Base-by-base conservation (phyloP, 2,113 vertebrate genomes). In the Acrocephalus kingi region DNA sequence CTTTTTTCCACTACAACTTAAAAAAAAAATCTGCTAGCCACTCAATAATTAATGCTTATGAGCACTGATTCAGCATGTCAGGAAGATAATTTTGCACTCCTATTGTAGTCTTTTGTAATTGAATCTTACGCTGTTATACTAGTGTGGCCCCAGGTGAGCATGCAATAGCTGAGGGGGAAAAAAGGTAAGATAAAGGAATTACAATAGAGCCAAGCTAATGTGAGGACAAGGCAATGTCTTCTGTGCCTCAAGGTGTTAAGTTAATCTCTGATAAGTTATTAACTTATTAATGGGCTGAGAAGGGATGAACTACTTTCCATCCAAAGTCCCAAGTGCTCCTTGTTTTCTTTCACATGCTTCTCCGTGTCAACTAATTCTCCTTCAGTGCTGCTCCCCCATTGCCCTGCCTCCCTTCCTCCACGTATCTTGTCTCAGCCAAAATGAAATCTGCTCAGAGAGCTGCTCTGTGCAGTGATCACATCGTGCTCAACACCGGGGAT, bases 261-360 rank as follows among this genome's bases (percentile, higher is more conserved):
- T 97, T 97, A 97, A 97, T 97, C 97, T 97, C 95, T 97, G 97
- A 97, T 98, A 97, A 97, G 87, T 97, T 97, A 97, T 97, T 98
- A 97, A 97, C 95, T 97, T 97, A 97, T 97, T 97, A 97, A 97
- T 97, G 96, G 95, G 94, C 93, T 97, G 97, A 93, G 95, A 97
- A 97, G 79, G 97, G 95, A 97, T 97, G 97, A 97, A 97, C 97
- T 97, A 97, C 95, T 97, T 97, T 97, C 97, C 90, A 96, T 94
- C 94, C 94, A 90, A 94, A 95, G 95, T 97, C 97, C 97, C 96
- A 90, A 77, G 95, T 95, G 94, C 93, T 95, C 82, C 81, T 86
- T 74, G 7, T 95, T 94, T 93, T 96, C 96, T 96, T 97, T 87
- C 73, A 95, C 52, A 49, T 48, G 87, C 85, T 93, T 89, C 93